These are phyloP conservation scores for Pollenia labialis DNA, from an alignment of 2,888 invertebrate species.

Conservation along the genomic window DNA sequence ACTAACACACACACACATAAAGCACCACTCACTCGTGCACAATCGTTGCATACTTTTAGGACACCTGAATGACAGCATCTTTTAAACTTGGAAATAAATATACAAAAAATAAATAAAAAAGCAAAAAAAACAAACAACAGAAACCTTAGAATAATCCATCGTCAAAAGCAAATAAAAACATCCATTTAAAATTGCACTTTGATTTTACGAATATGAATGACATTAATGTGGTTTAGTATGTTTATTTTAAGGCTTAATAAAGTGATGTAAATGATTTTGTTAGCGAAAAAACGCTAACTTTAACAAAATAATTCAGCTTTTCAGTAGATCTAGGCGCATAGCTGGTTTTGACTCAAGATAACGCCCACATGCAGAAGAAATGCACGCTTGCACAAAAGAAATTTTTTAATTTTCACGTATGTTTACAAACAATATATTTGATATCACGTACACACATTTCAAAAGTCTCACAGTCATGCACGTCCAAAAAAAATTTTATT, in stretches of 20 bases:
- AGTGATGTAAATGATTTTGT: neutral
- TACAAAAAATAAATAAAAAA: neutral
- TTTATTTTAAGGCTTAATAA: neutral
- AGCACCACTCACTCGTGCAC: neutral
- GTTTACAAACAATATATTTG: no score
- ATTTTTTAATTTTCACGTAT: no score
- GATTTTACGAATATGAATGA: slow-evolving; percentile 4
- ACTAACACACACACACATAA: neutral
- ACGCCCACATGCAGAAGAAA: no score
- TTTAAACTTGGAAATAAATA: slow-evolving; percentile 24
- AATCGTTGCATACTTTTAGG: slow-evolving; percentile 40
- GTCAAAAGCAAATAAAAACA: slow-evolving; percentile 34
- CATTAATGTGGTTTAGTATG: neutral
- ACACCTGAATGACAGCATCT: slow-evolving; percentile 61
- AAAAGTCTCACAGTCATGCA: no score
- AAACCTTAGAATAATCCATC: slow-evolving; percentile 10
- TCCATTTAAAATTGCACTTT: slow-evolving; percentile 37
- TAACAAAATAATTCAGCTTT: no score
- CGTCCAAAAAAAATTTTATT: no score
- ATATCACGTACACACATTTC: no score
- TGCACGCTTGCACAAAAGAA: no score
- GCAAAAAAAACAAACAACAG: slow-evolving; percentile 8
- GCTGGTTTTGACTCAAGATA: no score
- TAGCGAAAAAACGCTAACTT: neutral
- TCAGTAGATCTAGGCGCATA: no score